Evolutionary conservation across 2,113 vertebrate genomes (phyloP).

Genomic region (Catagonus wagneri): DNA sequence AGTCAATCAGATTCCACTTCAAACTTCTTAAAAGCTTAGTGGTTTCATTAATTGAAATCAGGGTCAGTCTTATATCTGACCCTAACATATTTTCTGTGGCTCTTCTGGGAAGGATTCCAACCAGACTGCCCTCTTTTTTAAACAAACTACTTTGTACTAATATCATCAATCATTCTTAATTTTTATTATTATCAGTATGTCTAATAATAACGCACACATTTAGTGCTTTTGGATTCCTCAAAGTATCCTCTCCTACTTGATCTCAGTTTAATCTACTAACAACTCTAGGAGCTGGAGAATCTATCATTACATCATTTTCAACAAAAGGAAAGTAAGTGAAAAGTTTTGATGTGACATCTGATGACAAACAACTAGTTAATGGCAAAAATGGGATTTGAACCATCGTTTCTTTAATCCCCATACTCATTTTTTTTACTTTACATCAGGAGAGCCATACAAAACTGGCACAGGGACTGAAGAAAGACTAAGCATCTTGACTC

Average conservation of each 20-base stretch:
- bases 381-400: neutral
- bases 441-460: neutral
- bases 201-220: conserved; percentile 47
- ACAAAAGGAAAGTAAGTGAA: neutral
- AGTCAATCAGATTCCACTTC: conserved; percentile 59
- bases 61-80: conserved; percentile 66
- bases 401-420: neutral
- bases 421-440: neutral
- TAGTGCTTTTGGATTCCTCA: conserved; percentile 27
- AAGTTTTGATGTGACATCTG: neutral
- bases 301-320: neutral
- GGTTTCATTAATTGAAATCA: conserved; percentile 78
- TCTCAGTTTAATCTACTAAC: conserved; percentile 29
- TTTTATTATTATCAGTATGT: conserved; percentile 37
- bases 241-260: conserved; percentile 17
- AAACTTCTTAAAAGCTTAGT: conserved; percentile 70
- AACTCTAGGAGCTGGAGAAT: neutral
- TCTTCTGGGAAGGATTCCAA: conserved; percentile 76
- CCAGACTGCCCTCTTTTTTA: conserved; percentile 64
- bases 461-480: neutral
- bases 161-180: conserved; percentile 62
- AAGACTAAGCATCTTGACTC: neutral
- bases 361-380: conserved; percentile 6
- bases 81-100: conserved; percentile 71
- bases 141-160: conserved; percentile 58